Evolutionary conservation across 2,113 vertebrate genomes (phyloP).

Genomic region (Rhea americana): DNA sequence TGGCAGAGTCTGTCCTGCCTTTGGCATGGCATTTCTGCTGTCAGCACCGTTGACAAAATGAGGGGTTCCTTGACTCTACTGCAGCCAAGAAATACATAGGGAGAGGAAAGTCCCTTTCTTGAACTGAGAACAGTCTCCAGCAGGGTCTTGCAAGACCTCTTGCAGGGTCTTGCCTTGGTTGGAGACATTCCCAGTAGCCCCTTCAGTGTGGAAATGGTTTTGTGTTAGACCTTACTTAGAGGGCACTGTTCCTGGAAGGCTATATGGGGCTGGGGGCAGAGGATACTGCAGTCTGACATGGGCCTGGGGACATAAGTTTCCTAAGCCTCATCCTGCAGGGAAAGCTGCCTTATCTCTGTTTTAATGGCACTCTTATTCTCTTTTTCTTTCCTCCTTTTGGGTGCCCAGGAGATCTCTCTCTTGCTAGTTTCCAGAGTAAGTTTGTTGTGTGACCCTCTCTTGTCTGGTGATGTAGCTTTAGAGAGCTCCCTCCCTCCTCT

Average conservation of each 20-base stretch:
- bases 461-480: slow-evolving; percentile 66
- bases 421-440: slow-evolving; percentile 93
- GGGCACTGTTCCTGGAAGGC: neutral
- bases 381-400: slow-evolving; percentile 55
- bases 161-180: neutral
- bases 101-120: neutral
- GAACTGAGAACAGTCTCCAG: neutral
- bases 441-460: slow-evolving; percentile 50
- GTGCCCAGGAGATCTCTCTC: slow-evolving; percentile 85
- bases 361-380: slow-evolving; percentile 40
- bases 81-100: neutral
- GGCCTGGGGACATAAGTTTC: fast-evolving
- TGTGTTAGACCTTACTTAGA: neutral
- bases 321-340: neutral
- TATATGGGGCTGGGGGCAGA: neutral
- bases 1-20: neutral
- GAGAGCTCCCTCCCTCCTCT: slow-evolving; percentile 8
- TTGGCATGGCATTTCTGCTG: neutral
- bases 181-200: neutral
- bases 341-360: neutral
- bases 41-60: neutral
- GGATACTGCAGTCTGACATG: neutral
- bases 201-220: neutral
- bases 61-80: neutral
- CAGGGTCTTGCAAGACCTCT: neutral